Evolutionary conservation across 2,797 vertebrate genomes (phyloP), one percentile per base, ranked within the genome.

Genomic region (Acanthopagrus latus): DNA sequence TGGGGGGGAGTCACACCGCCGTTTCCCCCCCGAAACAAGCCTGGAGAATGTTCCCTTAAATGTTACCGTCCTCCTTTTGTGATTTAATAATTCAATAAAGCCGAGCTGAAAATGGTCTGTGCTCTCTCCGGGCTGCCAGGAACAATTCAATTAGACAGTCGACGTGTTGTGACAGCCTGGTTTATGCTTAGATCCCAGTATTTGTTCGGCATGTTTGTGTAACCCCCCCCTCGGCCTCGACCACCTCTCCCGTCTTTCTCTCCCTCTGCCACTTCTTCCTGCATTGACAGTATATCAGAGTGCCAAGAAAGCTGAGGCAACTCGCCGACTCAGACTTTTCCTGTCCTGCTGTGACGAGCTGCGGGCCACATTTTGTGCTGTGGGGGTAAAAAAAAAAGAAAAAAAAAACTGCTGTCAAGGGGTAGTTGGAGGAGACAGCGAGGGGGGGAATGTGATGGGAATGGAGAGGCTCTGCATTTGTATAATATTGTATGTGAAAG

Each of bases 81-180:
- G 76, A 89, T 91, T 92, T 86, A 92, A 92, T 90, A 89, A 92
- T 91, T 89, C 78, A 91, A 91, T 87, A 70, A 88, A 86, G 80
- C 83, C 81, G 64, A 86, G 89, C 79, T 76, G 74, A 68, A 90
- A 91, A 89, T 74, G 76, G 74, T 69, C 88, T 84, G 82, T 2
- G 23, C 64, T 86, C 71, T 84, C 84, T 90, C 87, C 50, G 65
- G 57, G 65, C 84, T 89, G 88, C 85, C 85, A 81, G 81, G 85
- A 89, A 86, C 81, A 79, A 90, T 90, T 91, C 71, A 88, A 83
- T 92, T 85, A 87, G 66, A 56, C 50, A 21, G 80, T 54, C 68
- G 60, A 54, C 3, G 9, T 78, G 82, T 74, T 84, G 85, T 88
- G 88, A 89, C 87, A 88, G 86, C 55, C 65, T 20, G 80, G 72